A percentile compares a stretch with the other conserved stretches of the same genome.
These are phyloP conservation scores for Rhagoletis pomonella DNA, from an alignment of 1,140 invertebrate genomes.

Conservation along the genomic window DNA sequence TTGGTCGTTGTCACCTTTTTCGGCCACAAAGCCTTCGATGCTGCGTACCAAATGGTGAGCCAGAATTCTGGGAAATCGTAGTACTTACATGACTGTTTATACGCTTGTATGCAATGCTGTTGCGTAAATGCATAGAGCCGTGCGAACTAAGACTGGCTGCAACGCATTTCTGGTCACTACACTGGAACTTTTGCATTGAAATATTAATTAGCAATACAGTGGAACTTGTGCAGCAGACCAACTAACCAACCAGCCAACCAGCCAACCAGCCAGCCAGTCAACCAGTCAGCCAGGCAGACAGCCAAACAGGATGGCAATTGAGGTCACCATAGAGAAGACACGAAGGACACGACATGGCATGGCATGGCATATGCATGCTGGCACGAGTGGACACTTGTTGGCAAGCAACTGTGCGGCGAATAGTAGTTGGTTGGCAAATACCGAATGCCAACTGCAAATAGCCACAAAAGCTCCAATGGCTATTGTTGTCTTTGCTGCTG, in stretches of 20 bases:
- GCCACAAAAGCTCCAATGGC: no score
- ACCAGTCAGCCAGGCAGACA: neutral
- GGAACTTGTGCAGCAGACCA: neutral
- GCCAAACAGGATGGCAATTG: neutral
- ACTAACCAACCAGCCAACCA: no score
- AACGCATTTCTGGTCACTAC: constrained; percentile 24
- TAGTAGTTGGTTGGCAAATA: no score
- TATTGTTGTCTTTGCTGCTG: constrained; percentile 25
- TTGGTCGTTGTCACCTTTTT: no score
- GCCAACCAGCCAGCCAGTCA: neutral
- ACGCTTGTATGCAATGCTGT: neutral
- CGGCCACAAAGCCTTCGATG: no score
- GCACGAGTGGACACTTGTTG: constrained; percentile 26
- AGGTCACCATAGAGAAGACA: neutral
- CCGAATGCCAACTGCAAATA: no score
- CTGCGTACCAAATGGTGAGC: no score
- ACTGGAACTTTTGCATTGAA: constrained; percentile 46
- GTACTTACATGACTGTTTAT: no score
- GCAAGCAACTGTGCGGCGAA: neutral
- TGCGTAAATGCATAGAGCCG: constrained; percentile 15
- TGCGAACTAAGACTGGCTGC: constrained; percentile 18
- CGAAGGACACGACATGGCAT: no score
- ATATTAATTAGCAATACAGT: constrained; percentile 41
- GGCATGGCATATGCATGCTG: no score
- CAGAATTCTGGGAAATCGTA: no score